Evolutionary conservation across 2,888 invertebrate species (phyloP).

Genomic region (Escarpia spicata): DNA sequence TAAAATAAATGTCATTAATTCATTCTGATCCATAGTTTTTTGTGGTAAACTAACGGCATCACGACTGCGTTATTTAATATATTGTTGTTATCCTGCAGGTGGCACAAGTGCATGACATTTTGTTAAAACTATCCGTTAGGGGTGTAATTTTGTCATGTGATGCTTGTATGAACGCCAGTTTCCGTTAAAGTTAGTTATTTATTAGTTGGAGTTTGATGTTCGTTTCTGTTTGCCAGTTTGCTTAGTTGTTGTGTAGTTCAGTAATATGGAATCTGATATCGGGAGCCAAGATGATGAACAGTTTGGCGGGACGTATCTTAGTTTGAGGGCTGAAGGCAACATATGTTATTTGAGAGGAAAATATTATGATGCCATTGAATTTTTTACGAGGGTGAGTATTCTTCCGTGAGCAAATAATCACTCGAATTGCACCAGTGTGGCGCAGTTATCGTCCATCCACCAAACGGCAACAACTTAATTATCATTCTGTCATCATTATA

Average conservation of each 20-base stretch:
- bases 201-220: neutral
- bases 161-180: neutral
- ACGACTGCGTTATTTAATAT: no score
- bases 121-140: neutral
- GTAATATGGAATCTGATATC: neutral
- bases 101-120: neutral
- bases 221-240: neutral
- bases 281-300: neutral
- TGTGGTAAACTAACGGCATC: no score
- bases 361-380: neutral
- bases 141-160: neutral
- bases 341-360: neutral
- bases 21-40: no score
- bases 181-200: neutral
- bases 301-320: neutral
- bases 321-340: slow-evolving; percentile 8
- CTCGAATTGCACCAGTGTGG: no score
- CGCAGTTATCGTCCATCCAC: no score
- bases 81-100: neutral
- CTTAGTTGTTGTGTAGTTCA: neutral
- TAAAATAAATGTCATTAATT: no score
- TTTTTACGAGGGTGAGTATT: neutral
- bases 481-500: no score
- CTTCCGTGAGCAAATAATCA: no score
- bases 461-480: no score